These are phyloP conservation scores for Nibea albiflora DNA, from an alignment of 2,113 vertebrate genomes.

Conservation along the genomic window DNA sequence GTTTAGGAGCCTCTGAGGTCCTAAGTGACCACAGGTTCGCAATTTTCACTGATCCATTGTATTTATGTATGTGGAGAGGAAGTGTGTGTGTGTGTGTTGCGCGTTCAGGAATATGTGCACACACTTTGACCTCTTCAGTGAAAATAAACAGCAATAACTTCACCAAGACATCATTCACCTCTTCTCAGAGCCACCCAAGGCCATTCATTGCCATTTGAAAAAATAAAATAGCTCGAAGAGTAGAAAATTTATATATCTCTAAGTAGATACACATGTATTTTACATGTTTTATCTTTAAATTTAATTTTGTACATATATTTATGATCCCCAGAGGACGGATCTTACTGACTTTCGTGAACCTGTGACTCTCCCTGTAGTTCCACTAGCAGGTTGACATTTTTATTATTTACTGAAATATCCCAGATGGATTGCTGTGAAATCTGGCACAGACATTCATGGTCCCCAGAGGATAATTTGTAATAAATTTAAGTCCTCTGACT, in stretches of 20 bases:
- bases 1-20: constrained; percentile 36
- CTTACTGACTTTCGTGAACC: background rate
- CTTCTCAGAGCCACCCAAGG: background rate
- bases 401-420: background rate
- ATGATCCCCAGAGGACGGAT: background rate
- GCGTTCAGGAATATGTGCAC: constrained; percentile 20
- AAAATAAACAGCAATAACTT: constrained; percentile 47
- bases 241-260: background rate
- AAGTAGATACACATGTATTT: background rate
- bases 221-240: background rate
- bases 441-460: background rate
- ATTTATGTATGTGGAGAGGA: background rate
- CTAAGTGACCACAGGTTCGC: background rate
- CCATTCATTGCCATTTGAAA: background rate
- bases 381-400: background rate
- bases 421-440: background rate
- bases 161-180: background rate
- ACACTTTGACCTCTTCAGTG: constrained; percentile 34
- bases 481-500: background rate
- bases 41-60: constrained; percentile 1
- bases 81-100: background rate
- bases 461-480: background rate
- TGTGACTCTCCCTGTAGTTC: background rate
- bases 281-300: background rate
- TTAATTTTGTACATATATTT: background rate